Base-by-base conservation (phyloP, 2,888 invertebrate genomes). In the Elgonia sp. region DNA sequence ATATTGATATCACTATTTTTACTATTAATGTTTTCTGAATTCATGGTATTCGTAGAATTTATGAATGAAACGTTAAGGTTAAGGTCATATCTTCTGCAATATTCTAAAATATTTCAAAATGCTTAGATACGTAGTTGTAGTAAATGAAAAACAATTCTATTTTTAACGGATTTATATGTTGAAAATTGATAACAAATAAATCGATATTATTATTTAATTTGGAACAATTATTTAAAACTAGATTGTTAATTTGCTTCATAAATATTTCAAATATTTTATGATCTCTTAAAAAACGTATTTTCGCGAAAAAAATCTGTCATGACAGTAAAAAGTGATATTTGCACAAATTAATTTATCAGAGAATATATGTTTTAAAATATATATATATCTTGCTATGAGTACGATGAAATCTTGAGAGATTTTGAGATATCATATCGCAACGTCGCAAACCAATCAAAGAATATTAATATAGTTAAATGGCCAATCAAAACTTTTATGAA, bases 11-110 rank as follows among this genome's bases (percentile, higher is more conserved):
- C 12, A 75, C 63, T 63, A 63, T 63, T 63, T 57, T 62, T 63
- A 21, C 40, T 76, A 50, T 14, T 50, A 57, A 18, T 46, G 10
- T 76, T 37, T 50, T 63, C 37, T 39, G 29, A 14, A 50, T 63
- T 76, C 21, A 8, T n/a, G 18, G 60, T 60, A 73, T 62, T 75
- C 40, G n/a, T 16, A 21, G 62, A 75, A 75, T 76, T 63, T 63
- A 50, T 50, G 63, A 76, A 76, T 76, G 76, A 76, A 76, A 16
- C 76, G 46, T 42, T 50, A 50, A 76, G 63, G 76, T 76, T 76
- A 20, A 63, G 76, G 63, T 76, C 63, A 63, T 16, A 14, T 63
- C 21, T 37, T 50, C 16, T 60, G 42, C 20, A 29, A 14, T 21
- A 50, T 46, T 63, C n/a, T 18, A 4, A 63, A 76, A 37, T 63